Evolutionary conservation across 1,140 invertebrate genomes (phyloP).

Genomic region (Cyphomyrmex costatus): DNA sequence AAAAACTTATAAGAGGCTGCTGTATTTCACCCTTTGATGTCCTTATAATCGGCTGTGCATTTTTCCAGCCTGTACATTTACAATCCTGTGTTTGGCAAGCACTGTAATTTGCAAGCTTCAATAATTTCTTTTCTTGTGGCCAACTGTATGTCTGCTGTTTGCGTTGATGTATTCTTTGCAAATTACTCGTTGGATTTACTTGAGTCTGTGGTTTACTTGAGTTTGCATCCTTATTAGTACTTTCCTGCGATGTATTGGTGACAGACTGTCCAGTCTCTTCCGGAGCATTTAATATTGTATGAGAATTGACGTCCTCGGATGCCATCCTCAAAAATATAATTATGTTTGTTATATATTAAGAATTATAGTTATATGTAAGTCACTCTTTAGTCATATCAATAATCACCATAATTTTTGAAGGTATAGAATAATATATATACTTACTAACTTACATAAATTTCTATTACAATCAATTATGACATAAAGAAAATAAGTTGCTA

Average conservation of each 20-base stretch:
- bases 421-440: not conserved
- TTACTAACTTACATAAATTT: constrained; percentile 22
- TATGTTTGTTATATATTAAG: constrained; percentile 10
- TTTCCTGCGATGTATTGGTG: constrained; percentile 72
- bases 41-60: constrained; percentile 89
- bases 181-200: constrained; percentile 91
- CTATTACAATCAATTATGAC: not conserved
- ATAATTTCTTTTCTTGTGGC: constrained; percentile 93
- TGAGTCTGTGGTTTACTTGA: constrained; percentile 85
- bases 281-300: constrained; percentile 41
- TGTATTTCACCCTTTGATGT: constrained; percentile 88
- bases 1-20: constrained; percentile 85
- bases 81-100: constrained; percentile 95
- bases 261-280: constrained; percentile 75
- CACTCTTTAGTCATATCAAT: not conserved
- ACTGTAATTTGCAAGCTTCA: constrained; percentile 96
- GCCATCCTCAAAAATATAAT: constrained; percentile 69
- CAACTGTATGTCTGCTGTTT: constrained; percentile 94
- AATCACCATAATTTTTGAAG: not conserved
- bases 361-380: not conserved
- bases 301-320: constrained; percentile 72
- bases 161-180: constrained; percentile 94
- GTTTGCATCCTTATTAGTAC: constrained; percentile 62
- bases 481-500: not conserved
- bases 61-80: constrained; percentile 96